phyloP scores from a whole-genome alignment of 2,888 invertebrate genomes.

The Caenorhabditis japonica region DNA sequence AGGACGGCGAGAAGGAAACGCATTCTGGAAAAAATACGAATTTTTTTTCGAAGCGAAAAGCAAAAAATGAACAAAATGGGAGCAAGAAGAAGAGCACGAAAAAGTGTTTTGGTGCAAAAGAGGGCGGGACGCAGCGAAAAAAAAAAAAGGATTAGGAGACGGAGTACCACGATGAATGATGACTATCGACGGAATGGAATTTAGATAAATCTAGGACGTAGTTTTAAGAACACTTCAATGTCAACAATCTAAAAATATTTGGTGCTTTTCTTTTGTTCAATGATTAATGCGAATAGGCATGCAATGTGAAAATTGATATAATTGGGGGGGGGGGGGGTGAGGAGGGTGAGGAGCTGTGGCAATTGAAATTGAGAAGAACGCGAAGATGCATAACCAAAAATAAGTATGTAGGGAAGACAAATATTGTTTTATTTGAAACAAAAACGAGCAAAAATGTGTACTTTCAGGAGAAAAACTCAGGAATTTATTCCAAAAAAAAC shows the following conservation, averaged over 20 bases:
- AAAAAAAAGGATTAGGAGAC: constrained; percentile 1
- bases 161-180: constrained; percentile 26
- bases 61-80: constrained; percentile 12
- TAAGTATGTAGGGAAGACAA: no score
- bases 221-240: no score
- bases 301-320: constrained; percentile 36
- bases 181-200: neutral
- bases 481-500: no score
- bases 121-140: constrained; percentile 1
- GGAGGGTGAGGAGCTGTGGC: neutral
- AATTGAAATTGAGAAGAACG: neutral
- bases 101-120: constrained; percentile 1
- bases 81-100: neutral
- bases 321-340: constrained; percentile 17
- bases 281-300: no score
- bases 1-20: constrained; percentile 36
- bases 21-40: constrained; percentile 21
- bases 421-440: no score
- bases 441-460: no score
- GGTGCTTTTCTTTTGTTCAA: no score
- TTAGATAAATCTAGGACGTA: no score
- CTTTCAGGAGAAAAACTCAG: no score
- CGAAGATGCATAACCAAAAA: neutral
- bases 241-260: no score
- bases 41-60: constrained; percentile 2